Base-by-base conservation (phyloP, 2,888 invertebrate species). In the Aromia moschata region DNA sequence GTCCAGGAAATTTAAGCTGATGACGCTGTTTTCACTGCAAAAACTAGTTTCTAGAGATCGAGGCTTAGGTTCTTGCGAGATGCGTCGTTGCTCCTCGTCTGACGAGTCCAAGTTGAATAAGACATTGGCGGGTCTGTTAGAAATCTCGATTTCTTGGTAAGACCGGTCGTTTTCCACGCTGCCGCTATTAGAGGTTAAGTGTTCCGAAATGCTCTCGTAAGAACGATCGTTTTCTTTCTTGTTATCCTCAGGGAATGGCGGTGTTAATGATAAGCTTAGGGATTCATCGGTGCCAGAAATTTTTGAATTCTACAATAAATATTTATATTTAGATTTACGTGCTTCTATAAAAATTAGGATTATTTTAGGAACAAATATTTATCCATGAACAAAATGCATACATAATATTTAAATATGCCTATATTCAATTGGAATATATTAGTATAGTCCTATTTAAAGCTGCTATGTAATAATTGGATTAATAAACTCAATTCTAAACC, bases 111-210 rank as follows among this genome's bases (percentile, higher is more conserved):
- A 53, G 57, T 67, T 69, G 18, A 68, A 58, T 7, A 69, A 44
- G 30, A 69, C 14, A 63, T 52, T 9, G 65, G 61, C 62, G 25
- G 73, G 72, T 40, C 74, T 64, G 58, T 76, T 74, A 9, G 70
- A 70, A 51, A 80, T 71, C 67, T 78, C 76, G 18, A 81, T 79
- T 74, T 81, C 81, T 57, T 79, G 77, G 53, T 77, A 70, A 1
- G 80, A 81, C 25, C 81, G 69, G 66, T 81, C 81, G 66, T 80
- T 77, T 71, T 81, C 80, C 10, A 79, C 56, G 60, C 79, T 79
- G 5, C 47, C 66, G 44, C 54, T 64, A 14, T 60, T 57, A 17
- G 66, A 63, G 9, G 68, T 69, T 56, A 74, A 53, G 54, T 74
- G 74, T 52, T 75, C 75, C 2, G 72, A 72, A 40, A 72, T 71